phyloP scores from a whole-genome alignment of 2,888 invertebrate species.

The Mythimna ferrago region DNA sequence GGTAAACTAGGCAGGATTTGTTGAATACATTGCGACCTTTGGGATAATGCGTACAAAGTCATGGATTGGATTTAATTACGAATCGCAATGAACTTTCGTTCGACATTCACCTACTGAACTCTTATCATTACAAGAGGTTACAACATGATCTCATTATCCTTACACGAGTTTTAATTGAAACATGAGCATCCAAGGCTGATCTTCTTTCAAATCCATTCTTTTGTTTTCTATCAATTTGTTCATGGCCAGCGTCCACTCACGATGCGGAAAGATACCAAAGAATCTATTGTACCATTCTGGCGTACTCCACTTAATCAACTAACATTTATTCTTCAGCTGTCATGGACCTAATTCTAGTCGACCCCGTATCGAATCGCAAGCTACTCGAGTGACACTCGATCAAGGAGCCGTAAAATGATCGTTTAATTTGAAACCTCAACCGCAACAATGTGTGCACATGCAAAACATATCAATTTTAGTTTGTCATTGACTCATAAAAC shows the following conservation, averaged over 20 bases:
- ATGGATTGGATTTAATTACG: conserved; percentile 28
- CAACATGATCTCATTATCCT: conserved; percentile 41
- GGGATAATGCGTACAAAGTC: conserved; percentile 23
- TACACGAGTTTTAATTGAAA: conserved; percentile 57
- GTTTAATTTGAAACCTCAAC: conserved; percentile 58
- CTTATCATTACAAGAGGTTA: conserved; percentile 47
- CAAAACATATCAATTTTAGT: conserved; percentile 49
- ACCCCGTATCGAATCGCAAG: conserved; percentile 57
- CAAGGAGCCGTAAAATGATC: conserved; percentile 59
- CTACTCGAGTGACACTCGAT: conserved; percentile 48
- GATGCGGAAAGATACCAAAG: conserved; percentile 67
- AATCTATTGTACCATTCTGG: conserved; percentile 37
- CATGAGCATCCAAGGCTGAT: conserved; percentile 59
- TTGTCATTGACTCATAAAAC: conserved; percentile 40
- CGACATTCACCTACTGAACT: conserved; percentile 69
- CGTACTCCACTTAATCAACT: conserved; percentile 38
- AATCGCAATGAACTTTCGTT: conserved; percentile 63
- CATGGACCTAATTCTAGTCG: conserved; percentile 46
- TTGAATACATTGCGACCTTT: conserved; percentile 33
- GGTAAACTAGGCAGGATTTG: conserved; percentile 48
- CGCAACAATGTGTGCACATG: conserved; percentile 53
- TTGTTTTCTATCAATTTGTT: conserved; percentile 70
- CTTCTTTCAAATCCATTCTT: conserved; percentile 58
- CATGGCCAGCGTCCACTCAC: conserved; percentile 69
- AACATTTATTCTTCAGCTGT: conserved; percentile 47